Percentiles rank a stretch among this genome's conserved stretches.
phyloP scores from a whole-genome alignment of 1,140 invertebrate species.

The Lamellibrachia luymesi region DNA sequence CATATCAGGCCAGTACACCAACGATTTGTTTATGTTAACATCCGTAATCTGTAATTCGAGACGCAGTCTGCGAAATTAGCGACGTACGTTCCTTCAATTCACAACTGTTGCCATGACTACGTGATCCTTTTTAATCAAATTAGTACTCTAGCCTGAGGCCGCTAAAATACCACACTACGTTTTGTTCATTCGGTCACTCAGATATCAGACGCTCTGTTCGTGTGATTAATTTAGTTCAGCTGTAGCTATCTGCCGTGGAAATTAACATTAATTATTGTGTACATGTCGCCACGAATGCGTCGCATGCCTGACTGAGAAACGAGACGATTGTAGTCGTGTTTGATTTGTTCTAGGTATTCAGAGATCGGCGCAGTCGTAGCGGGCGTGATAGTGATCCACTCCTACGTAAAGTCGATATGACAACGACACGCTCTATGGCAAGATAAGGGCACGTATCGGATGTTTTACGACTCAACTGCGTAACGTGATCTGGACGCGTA shows the following conservation, averaged over 20 bases:
- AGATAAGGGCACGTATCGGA: background rate
- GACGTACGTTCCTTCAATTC: background rate
- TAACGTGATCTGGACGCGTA: background rate
- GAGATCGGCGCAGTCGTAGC: background rate
- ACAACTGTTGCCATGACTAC: too few species aligned
- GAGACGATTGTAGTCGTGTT: background rate
- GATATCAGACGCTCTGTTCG: background rate
- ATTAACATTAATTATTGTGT: background rate
- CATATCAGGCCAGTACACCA: background rate
- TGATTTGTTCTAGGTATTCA: background rate
- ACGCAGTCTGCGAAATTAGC: background rate
- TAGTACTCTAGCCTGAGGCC: background rate
- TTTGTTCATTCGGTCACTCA: background rate
- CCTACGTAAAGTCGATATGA: background rate
- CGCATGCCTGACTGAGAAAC: background rate
- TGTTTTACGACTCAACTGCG: background rate
- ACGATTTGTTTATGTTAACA: background rate
- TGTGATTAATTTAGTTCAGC: conserved; percentile 1
- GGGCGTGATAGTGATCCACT: background rate
- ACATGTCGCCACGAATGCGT: background rate
- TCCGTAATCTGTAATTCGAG: background rate
- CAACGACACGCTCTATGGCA: background rate
- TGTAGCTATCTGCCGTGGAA: background rate
- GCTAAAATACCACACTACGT: background rate
- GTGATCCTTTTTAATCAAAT: background rate